A percentile compares a stretch with the other conserved stretches of the same genome.
These are phyloP conservation scores for Diarsia dahlii DNA, from an alignment of 2,888 invertebrate species.

Conservation along the genomic window DNA sequence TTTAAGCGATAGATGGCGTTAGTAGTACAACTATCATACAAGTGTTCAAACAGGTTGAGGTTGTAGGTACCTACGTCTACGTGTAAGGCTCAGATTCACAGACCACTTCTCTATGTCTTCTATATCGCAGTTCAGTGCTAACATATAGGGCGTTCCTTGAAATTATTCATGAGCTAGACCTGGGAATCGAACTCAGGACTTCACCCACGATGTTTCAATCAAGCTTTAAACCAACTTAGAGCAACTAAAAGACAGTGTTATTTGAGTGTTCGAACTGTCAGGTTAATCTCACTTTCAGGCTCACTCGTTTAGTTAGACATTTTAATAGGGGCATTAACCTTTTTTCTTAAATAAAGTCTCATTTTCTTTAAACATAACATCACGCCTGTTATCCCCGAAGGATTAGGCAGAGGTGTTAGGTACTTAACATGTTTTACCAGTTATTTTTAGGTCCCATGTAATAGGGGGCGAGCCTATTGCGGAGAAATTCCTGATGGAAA, in stretches of 20 bases:
- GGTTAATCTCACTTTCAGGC: not conserved
- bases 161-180: not conserved
- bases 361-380: not conserved
- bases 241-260: not conserved
- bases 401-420: no score
- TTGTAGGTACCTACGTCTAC: not conserved
- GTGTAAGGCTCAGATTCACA: no score
- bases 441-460: no score
- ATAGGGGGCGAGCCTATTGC: no score
- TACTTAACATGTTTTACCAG: no score
- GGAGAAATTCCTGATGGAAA: no score
- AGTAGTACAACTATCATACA: conserved; percentile 18
- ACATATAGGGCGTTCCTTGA: not conserved
- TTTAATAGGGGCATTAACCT: not conserved
- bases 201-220: not conserved
- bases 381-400: no score
- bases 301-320: not conserved
- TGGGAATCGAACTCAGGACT: conserved; percentile 30
- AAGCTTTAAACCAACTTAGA: no score
- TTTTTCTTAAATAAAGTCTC: not conserved
- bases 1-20: conserved; percentile 51
- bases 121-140: not conserved
- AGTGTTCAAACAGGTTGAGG: not conserved
- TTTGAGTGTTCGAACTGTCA: not conserved
- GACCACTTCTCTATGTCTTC: no score